Evolutionary conservation across 2,888 invertebrate genomes (phyloP).

Genomic region (Malachius bipustulatus): DNA sequence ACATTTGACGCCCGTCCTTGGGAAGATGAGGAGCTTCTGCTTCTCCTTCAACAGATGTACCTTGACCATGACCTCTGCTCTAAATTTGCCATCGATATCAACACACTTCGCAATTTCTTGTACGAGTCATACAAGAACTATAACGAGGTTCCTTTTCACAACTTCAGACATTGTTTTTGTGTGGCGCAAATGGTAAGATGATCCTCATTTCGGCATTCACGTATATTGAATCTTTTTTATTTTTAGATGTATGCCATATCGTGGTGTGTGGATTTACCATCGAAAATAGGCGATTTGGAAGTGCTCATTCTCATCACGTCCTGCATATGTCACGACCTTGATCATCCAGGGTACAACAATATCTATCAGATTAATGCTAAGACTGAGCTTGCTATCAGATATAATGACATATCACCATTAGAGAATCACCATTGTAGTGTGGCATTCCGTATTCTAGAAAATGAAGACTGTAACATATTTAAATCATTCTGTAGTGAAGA

Average conservation of each 20-base stretch:
- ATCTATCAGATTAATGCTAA: slow-evolving; percentile 74
- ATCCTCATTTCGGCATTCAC: too few species aligned
- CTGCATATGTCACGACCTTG: slow-evolving; percentile 70
- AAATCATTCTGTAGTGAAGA: slow-evolving; percentile 50
- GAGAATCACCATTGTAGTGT: slow-evolving; percentile 82
- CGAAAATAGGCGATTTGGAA: slow-evolving; percentile 61
- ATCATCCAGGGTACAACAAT: slow-evolving; percentile 67
- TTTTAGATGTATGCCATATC: slow-evolving; percentile 70
- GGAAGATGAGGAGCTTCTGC: slow-evolving; percentile 68
- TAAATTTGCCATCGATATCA: slow-evolving; percentile 63
- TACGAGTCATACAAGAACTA: slow-evolving; percentile 70
- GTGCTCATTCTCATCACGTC: slow-evolving; percentile 65
- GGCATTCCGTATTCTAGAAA: slow-evolving; percentile 66
- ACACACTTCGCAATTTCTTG: slow-evolving; percentile 56
- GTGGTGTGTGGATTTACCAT: slow-evolving; percentile 57
- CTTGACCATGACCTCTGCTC: slow-evolving; percentile 61
- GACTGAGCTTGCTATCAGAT: slow-evolving; percentile 70
- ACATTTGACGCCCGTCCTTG: slow-evolving; percentile 73
- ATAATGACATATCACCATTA: slow-evolving; percentile 75
- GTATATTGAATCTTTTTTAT: slow-evolving; percentile 12
- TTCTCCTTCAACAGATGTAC: slow-evolving; percentile 72
- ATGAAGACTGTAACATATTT: slow-evolving; percentile 70
- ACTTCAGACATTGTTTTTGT: slow-evolving; percentile 78
- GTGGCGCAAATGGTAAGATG: slow-evolving; percentile 81
- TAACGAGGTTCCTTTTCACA: slow-evolving; percentile 79